Conservation (phyloP, 2,888 invertebrate species). For the Lasioglossum zephyrum region DNA sequence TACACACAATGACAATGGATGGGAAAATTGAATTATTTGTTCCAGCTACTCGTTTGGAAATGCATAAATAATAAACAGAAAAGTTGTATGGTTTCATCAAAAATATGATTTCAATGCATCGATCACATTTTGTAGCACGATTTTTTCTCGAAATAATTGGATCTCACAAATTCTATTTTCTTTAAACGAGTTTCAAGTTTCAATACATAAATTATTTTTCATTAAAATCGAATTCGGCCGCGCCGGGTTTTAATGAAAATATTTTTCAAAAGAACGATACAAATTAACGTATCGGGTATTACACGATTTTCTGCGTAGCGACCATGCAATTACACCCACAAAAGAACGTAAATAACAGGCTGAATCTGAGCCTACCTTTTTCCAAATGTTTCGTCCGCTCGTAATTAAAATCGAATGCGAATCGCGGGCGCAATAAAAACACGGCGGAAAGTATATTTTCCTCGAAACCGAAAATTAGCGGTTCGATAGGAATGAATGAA, state of each 20-base stretch:
- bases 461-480: background rate
- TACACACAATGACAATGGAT: background rate
- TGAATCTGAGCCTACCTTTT: background rate
- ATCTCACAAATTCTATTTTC: background rate
- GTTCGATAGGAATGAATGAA: background rate
- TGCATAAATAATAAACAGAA: background rate
- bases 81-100: background rate
- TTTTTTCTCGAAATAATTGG: background rate
- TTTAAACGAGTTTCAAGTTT: background rate
- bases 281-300: background rate
- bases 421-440: background rate
- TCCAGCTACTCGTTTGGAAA: background rate
- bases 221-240: background rate
- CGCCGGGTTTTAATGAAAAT: background rate
- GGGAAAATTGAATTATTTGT: background rate
- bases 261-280: background rate
- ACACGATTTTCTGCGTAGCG: background rate
- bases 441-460: background rate
- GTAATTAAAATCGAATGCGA: conserved; percentile 27
- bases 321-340: background rate
- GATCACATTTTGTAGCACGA: background rate
- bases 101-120: background rate
- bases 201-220: background rate
- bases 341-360: no score
- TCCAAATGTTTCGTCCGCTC: background rate